phyloP scores from a whole-genome alignment of 2,113 vertebrate genomes.

The Pithys albifrons region DNA sequence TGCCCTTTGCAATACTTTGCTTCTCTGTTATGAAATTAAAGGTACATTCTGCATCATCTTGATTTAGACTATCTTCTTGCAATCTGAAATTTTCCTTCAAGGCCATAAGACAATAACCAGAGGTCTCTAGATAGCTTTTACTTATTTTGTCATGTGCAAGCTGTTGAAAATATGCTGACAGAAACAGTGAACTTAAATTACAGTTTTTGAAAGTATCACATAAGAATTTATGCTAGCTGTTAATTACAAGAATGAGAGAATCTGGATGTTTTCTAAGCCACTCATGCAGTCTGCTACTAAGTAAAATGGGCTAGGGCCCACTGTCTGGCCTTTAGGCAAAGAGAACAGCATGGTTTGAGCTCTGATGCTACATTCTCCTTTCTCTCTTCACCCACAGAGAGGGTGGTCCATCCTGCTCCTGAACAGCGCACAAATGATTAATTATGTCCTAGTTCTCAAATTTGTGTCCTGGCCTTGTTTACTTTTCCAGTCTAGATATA shows the following conservation, averaged over 20 bases:
- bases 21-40: not conserved
- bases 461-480: not conserved
- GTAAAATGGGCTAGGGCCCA: not conserved
- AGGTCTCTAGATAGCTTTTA: not conserved
- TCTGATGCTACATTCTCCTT: not conserved
- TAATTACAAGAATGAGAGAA: not conserved
- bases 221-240: not conserved
- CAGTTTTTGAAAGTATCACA: not conserved
- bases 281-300: not conserved
- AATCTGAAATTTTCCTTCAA: not conserved
- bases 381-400: not conserved
- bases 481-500: not conserved
- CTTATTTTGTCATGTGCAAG: not conserved
- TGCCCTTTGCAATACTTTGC: not conserved
- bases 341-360: not conserved
- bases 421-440: not conserved
- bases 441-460: not conserved
- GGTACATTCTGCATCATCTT: not conserved
- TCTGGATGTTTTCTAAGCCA: not conserved
- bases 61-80: not conserved
- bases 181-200: not conserved
- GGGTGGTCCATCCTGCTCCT: not conserved
- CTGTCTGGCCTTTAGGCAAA: not conserved
- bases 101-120: not conserved
- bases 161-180: not conserved